These are phyloP conservation scores for Anadara kagoshimensis DNA, from an alignment of 1,140 invertebrate species.

Conservation along the genomic window DNA sequence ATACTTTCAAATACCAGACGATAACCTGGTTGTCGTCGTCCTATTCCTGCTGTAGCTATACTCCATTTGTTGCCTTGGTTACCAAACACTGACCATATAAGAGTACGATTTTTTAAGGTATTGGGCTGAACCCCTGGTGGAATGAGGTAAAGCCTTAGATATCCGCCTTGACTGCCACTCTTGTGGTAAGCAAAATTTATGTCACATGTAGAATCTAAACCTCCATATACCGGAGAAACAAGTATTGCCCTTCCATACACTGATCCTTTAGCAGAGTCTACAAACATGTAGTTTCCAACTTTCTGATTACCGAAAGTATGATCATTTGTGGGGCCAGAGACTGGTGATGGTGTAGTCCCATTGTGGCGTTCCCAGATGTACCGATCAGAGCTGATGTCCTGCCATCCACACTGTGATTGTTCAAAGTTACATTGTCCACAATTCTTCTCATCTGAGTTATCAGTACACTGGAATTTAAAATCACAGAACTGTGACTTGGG, in stretches of 20 bases:
- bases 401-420: constrained; percentile 63
- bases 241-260: constrained; percentile 52
- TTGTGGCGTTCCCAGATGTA: constrained; percentile 66
- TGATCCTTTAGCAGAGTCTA: constrained; percentile 56
- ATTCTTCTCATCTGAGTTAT: constrained; percentile 64
- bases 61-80: constrained; percentile 59
- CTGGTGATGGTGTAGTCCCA: constrained; percentile 49
- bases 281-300: constrained; percentile 63
- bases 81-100: constrained; percentile 51
- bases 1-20: constrained; percentile 54
- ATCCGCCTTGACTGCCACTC: constrained; percentile 41
- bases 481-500: constrained; percentile 60
- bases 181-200: constrained; percentile 58
- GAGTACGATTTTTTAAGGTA: constrained; percentile 17
- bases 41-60: constrained; percentile 52
- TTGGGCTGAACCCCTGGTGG: constrained; percentile 47
- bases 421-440: constrained; percentile 65
- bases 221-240: constrained; percentile 45
- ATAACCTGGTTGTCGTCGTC: constrained; percentile 41
- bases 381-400: constrained; percentile 51
- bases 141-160: constrained; percentile 47
- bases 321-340: constrained; percentile 58
- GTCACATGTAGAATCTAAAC: constrained; percentile 41
- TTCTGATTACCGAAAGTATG: constrained; percentile 55
- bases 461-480: constrained; percentile 61